Evolutionary conservation across 1,140 invertebrate genomes (phyloP), one percentile per base, ranked within the genome.

Genomic region (Drosophila sproati): DNA sequence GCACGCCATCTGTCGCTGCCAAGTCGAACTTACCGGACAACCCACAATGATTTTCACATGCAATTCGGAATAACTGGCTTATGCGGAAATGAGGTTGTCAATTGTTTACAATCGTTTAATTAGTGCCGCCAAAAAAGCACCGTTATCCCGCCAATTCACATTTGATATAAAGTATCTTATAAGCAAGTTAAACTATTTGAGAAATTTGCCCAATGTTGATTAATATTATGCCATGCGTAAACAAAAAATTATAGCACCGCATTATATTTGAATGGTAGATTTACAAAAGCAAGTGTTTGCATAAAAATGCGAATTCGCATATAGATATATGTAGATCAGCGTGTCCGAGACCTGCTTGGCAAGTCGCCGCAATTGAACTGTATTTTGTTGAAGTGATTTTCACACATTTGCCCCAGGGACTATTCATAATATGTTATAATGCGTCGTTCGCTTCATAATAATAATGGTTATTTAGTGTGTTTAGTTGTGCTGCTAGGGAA

Each of bases 81-180:
- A 73, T 74, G 60, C 83, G 83, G 83, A 87, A 88, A 81, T 82
- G 82, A 85, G 57, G 66, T 57, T 52, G 76, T 70, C 32, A 57
- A 64, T 56, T 63, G 66, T 68, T 34, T 52, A 56, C 50, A 57
- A 75, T 75, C 73, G 64, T 82, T 63, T 78, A 82, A 82, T 82
- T 55, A 78, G 57, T 69, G 76, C 67, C 82, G 50, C 8, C 62
- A 51, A 61, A 67, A 61, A 67, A 54, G 72, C 4, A 80, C 76
- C 59, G 76, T 60, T 60, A 66, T 70, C 60, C 6, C 68, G 59
- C 57, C 60, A 50, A 78, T 57, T 61, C 48, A 35, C 4, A 54
- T 2, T 28, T 20, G 28, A 37, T 47, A 43, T 45, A 7, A 29
- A 43, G 62, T 70, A 43, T 32, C 51, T 60, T 82, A 63, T 34